phyloP scores from a whole-genome alignment of 2,888 invertebrate species.

The Drosophila rellima region DNA sequence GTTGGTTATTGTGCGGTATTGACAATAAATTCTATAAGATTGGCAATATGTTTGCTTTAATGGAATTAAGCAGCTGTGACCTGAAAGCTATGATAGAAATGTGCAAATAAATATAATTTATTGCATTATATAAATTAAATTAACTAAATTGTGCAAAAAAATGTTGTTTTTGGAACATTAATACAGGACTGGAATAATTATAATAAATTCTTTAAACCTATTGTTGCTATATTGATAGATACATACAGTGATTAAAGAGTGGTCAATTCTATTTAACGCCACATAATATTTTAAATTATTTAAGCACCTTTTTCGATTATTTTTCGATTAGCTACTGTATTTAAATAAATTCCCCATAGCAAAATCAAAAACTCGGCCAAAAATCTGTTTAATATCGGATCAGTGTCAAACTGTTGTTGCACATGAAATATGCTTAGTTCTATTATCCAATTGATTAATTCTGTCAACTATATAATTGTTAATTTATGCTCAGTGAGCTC shows the following conservation, averaged over 20 bases:
- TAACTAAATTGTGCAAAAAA: not conserved
- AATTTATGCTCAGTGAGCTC: constrained; percentile 17
- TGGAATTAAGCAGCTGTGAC: constrained; percentile 1
- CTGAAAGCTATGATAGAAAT: not conserved
- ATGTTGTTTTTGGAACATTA: not conserved
- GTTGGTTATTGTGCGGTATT: constrained; percentile 26
- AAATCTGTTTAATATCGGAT: not conserved
- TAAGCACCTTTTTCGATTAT: not conserved
- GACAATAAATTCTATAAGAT: constrained; percentile 7
- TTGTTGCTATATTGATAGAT: not conserved
- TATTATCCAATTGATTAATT: constrained; percentile 30
- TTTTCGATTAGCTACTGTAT: not conserved
- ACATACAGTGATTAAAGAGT: not conserved
- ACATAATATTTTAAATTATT: not conserved
- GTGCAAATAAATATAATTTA: constrained; percentile 6
- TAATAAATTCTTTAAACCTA: too few relatives aligned
- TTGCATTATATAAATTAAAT: not conserved
- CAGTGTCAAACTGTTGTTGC: not conserved
- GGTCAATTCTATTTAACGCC: not conserved
- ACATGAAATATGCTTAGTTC: constrained; percentile 1
- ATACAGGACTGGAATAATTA: not conserved
- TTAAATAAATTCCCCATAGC: not conserved
- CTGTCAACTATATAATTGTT: constrained; percentile 33
- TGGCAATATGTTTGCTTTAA: constrained; percentile 10
- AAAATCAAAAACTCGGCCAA: not conserved